These are phyloP conservation scores for Myiagra hebetior DNA, from an alignment of 2,113 vertebrate species.

Conservation along the genomic window DNA sequence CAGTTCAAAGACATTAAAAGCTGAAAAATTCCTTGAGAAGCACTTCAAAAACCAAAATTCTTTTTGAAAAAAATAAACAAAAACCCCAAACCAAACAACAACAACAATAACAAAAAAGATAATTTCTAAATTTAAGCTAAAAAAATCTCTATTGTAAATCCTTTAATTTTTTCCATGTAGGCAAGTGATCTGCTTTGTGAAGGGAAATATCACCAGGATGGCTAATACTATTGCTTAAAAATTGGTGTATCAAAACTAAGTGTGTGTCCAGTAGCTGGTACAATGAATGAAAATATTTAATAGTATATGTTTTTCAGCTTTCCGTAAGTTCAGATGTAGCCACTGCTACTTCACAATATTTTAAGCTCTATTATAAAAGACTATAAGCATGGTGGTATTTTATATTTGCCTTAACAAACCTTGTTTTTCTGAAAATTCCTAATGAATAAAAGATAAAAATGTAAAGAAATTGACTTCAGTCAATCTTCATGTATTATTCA, in stretches of 20 bases:
- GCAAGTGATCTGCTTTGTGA: neutral
- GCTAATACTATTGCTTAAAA: neutral
- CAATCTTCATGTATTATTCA: slow-evolving; percentile 74
- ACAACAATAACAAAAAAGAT: no score
- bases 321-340: neutral
- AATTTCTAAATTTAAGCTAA: neutral
- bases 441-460: slow-evolving; percentile 70
- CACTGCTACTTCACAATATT: neutral
- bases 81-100: neutral
- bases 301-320: neutral
- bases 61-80: neutral
- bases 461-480: slow-evolving; percentile 64
- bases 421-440: slow-evolving; percentile 31
- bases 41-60: neutral
- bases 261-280: neutral
- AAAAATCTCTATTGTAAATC: neutral
- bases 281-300: neutral
- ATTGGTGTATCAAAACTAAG: neutral
- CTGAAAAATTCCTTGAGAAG: neutral
- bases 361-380: neutral
- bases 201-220: neutral
- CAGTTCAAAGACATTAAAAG: neutral
- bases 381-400: neutral
- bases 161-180: neutral
- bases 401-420: neutral